Conservation (phyloP, 2,113 vertebrate genomes). For the Apeltes quadracus region DNA sequence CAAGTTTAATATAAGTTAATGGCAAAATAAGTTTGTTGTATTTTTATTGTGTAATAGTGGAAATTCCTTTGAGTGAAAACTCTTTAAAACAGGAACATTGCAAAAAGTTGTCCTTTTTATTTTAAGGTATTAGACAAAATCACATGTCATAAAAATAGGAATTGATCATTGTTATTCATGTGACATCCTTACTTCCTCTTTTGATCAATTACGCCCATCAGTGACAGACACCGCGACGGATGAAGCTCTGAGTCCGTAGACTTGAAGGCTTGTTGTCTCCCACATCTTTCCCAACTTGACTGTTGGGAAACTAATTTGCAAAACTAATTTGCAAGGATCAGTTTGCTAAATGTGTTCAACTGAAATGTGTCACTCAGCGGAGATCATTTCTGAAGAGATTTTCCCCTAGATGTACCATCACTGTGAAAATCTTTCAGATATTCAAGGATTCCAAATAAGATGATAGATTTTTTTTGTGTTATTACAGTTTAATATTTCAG, state of each 20-base stretch:
- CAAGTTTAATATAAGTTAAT: not conserved
- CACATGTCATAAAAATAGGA: slow-evolving; percentile 32
- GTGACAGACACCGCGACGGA: slow-evolving; percentile 66
- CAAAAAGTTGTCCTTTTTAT: slow-evolving; percentile 26
- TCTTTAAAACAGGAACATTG: not conserved
- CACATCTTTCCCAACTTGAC: slow-evolving; percentile 33
- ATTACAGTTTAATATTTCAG: not conserved
- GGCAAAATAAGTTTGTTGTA: not conserved
- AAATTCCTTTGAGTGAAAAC: not conserved
- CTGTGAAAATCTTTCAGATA: not conserved
- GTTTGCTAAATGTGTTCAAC: slow-evolving; percentile 22
- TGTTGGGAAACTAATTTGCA: slow-evolving; percentile 42
- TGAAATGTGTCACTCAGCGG: slow-evolving; percentile 21
- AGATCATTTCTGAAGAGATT: slow-evolving; percentile 7
- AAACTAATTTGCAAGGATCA: slow-evolving; percentile 40
- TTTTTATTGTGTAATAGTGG: slow-evolving; percentile 26
- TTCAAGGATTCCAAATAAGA: no score
- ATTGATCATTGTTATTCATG: slow-evolving; percentile 34
- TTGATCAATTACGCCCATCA: slow-evolving; percentile 43
- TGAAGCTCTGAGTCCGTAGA: slow-evolving; percentile 66
- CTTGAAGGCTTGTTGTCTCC: slow-evolving; percentile 63
- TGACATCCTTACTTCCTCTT: slow-evolving; percentile 54
- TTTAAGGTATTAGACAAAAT: slow-evolving; percentile 6
- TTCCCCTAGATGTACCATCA: not conserved
- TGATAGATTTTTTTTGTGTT: not conserved